Evolutionary conservation across 30 jellyfish, hydroid and myxozoan genomes (phyloP).

Genomic region (Aurelia coerulea): DNA sequence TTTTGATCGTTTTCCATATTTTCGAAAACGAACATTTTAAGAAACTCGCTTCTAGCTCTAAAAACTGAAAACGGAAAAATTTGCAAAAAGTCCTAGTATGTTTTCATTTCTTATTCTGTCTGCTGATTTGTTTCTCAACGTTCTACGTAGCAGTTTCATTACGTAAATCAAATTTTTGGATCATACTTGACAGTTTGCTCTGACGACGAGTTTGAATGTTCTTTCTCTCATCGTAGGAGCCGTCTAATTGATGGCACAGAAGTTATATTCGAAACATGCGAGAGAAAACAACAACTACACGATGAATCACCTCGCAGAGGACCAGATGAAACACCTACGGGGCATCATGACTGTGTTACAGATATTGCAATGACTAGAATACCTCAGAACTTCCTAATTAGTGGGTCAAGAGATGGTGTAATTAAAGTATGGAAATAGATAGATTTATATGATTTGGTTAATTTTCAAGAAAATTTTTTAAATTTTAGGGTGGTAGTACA

Average conservation of each 20-base stretch:
- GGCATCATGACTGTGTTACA: slow-evolving; percentile 93
- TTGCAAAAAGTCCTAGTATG: too few species aligned
- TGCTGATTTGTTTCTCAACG: too few species aligned
- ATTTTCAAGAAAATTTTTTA: neutral
- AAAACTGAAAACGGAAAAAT: too few species aligned
- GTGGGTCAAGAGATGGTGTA: slow-evolving; percentile 94
- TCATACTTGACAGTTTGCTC: too few species aligned
- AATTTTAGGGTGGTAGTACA: neutral
- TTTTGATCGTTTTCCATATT: too few species aligned
- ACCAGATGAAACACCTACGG: slow-evolving; percentile 96
- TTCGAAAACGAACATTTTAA: too few species aligned
- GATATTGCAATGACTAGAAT: slow-evolving; percentile 86
- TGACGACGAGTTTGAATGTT: neutral
- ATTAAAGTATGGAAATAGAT: slow-evolving; percentile 90
- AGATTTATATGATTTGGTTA: too few species aligned
- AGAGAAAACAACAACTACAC: slow-evolving; percentile 75
- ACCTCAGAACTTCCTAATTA: slow-evolving; percentile 89
- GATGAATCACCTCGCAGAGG: slow-evolving; percentile 94
- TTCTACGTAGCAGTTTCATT: too few species aligned
- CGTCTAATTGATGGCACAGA: slow-evolving; percentile 98
- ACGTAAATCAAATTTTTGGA: too few species aligned
- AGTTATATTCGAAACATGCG: slow-evolving; percentile 90
- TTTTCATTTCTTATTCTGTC: too few species aligned
- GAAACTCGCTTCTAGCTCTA: too few species aligned
- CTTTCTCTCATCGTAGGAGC: slow-evolving; percentile 52